Base-by-base conservation (phyloP, 2,888 invertebrate species). In the Ichneumoninae sp. region DNA sequence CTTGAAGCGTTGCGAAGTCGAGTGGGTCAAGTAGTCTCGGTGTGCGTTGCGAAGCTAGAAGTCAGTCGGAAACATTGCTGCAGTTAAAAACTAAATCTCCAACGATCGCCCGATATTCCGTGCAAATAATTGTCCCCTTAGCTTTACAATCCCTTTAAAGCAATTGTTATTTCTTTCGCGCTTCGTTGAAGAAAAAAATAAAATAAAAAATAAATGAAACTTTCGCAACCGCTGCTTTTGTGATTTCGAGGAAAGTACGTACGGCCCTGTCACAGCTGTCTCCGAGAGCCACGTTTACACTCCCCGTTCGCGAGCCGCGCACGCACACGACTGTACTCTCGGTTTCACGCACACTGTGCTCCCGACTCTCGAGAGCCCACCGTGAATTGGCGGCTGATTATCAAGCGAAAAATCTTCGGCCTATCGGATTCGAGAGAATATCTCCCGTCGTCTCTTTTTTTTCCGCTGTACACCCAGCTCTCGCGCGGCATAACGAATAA, bases 191-290 rank as follows among this genome's bases (percentile, higher is more conserved):
- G 57, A 26, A 57, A 47, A 47, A 47, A 16, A 47, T 26, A 4
- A 47, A 47, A 5, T 10, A 40, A 13, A 47, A 4, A 4, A 13
- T 47, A 47, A 16, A 16, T 16, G 4, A 3, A 47, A 63, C 16
- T 63, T 33, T 63, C n/a, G 30, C 33, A 6, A 30, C 63, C 6
- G 30, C 3, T 30, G 30, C 16, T n/a, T n/a, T n/a, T 16, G 63
- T 26, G 33, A 1, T 33, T 33, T 33, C 30, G 33, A 30, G 63
- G 3, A 26, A 19, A 66, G 65, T 81, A 60, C 77, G 77, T 87
- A 93, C 93, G 91, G 82, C 86, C 91, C 92, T 93, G 93, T 86
- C 89, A 91, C 93, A 93, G 93, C 93, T 93, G 93, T 92, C 92
- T 92, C 92, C 91, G 92, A 80, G 80, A 83, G 92, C 92, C 88